These are phyloP conservation scores for Hypsibius dujardini DNA, from an alignment of 1,140 invertebrate genomes.

Conservation along the genomic window DNA sequence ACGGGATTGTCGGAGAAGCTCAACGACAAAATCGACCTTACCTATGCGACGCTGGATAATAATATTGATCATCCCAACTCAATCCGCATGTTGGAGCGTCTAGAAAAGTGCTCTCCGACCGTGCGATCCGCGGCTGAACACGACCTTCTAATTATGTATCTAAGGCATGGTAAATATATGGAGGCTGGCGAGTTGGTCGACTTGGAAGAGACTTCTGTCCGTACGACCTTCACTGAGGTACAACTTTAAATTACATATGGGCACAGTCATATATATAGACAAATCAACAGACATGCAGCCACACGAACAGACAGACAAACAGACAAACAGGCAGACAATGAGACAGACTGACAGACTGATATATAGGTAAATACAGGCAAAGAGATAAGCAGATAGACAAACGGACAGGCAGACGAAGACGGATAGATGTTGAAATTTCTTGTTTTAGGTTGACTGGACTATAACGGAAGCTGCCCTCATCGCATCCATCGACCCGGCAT, in stretches of 20 bases:
- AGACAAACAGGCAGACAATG: too few relatives aligned
- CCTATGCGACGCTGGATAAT: background rate
- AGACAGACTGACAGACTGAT: too few relatives aligned
- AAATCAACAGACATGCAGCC: background rate
- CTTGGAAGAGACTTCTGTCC: too few relatives aligned
- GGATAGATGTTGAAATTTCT: background rate
- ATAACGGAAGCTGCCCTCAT: background rate
- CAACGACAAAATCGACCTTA: background rate
- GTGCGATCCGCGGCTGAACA: background rate
- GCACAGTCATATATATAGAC: background rate
- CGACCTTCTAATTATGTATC: conserved; percentile 6
- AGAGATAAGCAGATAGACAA: too few relatives aligned
- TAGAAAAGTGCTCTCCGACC: background rate
- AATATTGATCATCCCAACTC: background rate
- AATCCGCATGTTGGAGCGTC: background rate
- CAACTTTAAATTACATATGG: too few relatives aligned
- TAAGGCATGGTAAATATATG: background rate
- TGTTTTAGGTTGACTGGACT: background rate
- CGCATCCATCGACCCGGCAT: background rate
- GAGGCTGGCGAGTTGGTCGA: background rate
- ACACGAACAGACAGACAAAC: background rate
- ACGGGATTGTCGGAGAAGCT: background rate
- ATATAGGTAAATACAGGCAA: too few relatives aligned
- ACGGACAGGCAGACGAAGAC: too few relatives aligned
- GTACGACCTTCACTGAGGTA: too few relatives aligned